A percentile compares a stretch with the other conserved stretches of the same genome.
phyloP scores from a whole-genome alignment of 2,113 vertebrate species.

The Pantherophis guttatus region DNA sequence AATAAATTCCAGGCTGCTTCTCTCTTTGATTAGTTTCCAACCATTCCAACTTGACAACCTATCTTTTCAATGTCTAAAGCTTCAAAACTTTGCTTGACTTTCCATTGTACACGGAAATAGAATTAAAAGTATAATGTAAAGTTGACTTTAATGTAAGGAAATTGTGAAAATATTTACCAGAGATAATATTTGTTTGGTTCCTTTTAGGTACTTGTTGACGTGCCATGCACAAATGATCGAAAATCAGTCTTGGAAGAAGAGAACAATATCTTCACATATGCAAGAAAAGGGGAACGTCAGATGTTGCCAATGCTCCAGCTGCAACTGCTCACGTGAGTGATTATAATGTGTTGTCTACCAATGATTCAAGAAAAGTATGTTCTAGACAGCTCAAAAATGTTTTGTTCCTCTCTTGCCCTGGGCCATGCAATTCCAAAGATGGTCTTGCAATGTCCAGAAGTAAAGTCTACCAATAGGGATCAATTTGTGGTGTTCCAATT shows the following conservation, averaged over 20 bases:
- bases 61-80: neutral
- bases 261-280: conserved; percentile 88
- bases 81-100: neutral
- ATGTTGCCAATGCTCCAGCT: conserved; percentile 84
- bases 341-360: neutral
- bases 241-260: conserved; percentile 86
- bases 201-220: conserved; percentile 90
- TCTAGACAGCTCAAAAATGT: neutral
- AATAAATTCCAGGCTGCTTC: no score
- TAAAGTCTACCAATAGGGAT: neutral
- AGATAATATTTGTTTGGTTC: neutral
- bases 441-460: neutral
- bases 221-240: conserved; percentile 92
- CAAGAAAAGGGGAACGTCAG: conserved; percentile 81
- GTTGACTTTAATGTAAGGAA: accelerated
- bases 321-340: conserved; percentile 87
- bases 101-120: neutral
- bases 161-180: accelerated
- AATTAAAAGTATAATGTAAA: neutral
- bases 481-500: neutral
- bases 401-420: neutral
- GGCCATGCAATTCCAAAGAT: neutral
- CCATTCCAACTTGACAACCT: neutral
- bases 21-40: no score
- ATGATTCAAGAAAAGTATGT: neutral